Evolutionary conservation across 2,888 invertebrate genomes (phyloP).

Genomic region (Ctena decussata): DNA sequence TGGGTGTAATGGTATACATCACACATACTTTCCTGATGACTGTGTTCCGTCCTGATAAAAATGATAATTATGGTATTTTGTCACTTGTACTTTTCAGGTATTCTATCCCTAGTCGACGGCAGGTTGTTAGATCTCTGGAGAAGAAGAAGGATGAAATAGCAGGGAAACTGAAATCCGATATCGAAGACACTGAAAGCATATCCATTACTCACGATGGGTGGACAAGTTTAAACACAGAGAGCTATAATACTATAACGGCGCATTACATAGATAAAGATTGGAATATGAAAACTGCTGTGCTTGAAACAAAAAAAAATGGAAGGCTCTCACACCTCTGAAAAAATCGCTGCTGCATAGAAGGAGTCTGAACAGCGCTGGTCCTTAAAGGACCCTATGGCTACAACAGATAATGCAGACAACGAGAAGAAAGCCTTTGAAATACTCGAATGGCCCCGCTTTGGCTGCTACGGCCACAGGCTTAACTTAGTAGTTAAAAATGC

Average conservation of each 20-base stretch:
- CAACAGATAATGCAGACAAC: conserved; percentile 56
- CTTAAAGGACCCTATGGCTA: background rate
- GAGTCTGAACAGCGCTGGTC: background rate
- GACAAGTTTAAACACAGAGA: conserved; percentile 34
- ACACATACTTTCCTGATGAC: too few species aligned
- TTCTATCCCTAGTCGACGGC: background rate
- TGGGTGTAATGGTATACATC: too few species aligned
- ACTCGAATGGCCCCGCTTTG: conserved; percentile 36
- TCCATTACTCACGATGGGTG: conserved; percentile 39
- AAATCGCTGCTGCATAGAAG: background rate
- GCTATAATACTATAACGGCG: conserved; percentile 37
- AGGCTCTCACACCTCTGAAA: conserved; percentile 39
- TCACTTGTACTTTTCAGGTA: conserved; percentile 18
- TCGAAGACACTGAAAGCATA: background rate
- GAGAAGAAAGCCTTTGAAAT: conserved; percentile 44
- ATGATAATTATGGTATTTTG: background rate
- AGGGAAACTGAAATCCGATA: background rate
- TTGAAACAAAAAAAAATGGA: conserved; percentile 28
- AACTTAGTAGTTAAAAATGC: conserved; percentile 46
- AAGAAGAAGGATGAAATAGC: conserved; percentile 20
- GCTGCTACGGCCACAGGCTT: conserved; percentile 47
- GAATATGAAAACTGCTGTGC: conserved; percentile 26
- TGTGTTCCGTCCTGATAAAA: too few species aligned
- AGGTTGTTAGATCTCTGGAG: background rate
- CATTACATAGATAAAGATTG: conserved; percentile 32